Evolutionary conservation across 2,797 vertebrate genomes (phyloP).

Genomic region (Agapornis canus): DNA sequence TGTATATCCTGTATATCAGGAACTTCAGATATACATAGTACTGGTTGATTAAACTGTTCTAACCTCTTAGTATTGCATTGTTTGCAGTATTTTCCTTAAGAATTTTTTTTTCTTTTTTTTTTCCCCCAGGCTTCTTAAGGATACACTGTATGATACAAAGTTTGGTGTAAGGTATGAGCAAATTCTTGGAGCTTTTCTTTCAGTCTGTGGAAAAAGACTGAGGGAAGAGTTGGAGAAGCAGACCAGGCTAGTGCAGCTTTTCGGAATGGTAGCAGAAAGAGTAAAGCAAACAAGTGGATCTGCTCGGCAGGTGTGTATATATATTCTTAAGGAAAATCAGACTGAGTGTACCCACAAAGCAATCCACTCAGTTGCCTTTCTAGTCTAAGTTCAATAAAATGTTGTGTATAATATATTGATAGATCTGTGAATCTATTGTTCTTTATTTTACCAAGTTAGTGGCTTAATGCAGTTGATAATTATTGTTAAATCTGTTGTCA

Average conservation of each 20-base stretch:
- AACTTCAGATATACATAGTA: not conserved
- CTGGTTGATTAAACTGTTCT: not conserved
- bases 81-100: not conserved
- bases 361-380: not conserved
- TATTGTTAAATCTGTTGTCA: not conserved
- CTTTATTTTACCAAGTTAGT: not conserved
- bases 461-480: not conserved
- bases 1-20: not conserved
- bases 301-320: constrained; percentile 85
- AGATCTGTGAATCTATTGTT: not conserved
- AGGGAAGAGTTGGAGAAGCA: constrained; percentile 92
- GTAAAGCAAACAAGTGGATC: constrained; percentile 91
- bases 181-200: constrained; percentile 91
- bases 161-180: constrained; percentile 89
- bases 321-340: not conserved
- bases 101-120: not conserved
- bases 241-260: constrained; percentile 87
- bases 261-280: constrained; percentile 92
- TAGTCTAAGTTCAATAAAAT: not conserved
- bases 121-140: constrained; percentile 88
- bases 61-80: not conserved
- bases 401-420: not conserved
- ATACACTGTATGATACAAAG: constrained; percentile 88
- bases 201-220: constrained; percentile 87
- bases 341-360: not conserved